Percentiles rank a stretch among this genome's conserved stretches.
These are phyloP conservation scores for Alca torda DNA, from an alignment of 2,797 vertebrate species.

Conservation along the genomic window DNA sequence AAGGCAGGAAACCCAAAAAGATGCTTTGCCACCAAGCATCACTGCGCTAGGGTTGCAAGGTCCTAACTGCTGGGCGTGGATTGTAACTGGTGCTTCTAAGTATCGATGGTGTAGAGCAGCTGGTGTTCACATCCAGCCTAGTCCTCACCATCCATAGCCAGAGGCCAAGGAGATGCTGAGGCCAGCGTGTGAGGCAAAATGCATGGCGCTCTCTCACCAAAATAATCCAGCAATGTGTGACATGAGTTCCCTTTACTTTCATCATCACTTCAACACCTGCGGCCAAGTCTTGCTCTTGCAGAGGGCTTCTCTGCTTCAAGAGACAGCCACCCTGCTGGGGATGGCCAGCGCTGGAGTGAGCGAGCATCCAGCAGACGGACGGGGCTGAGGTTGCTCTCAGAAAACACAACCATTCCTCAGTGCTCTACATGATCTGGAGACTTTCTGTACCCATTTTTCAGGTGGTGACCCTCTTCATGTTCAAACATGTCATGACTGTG, in stretches of 20 bases:
- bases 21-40: neutral
- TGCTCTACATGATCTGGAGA: neutral
- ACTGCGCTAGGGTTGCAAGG: neutral
- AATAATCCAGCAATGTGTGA: neutral
- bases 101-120: neutral
- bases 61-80: neutral
- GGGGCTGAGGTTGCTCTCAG: neutral
- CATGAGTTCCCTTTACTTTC: neutral
- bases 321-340: neutral
- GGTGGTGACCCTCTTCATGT: neutral
- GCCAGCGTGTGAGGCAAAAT: rapidly evolving
- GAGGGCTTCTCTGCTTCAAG: neutral
- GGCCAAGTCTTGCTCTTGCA: neutral
- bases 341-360: neutral
- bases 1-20: neutral
- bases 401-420: neutral
- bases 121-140: neutral
- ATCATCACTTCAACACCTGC: neutral
- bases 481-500: neutral
- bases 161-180: neutral
- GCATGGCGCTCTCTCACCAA: neutral
- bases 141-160: neutral
- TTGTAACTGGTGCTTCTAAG: neutral
- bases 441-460: neutral
- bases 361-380: neutral